A percentile compares a stretch with the other conserved stretches of the same genome.
Conservation (phyloP, 2,113 vertebrate species). For the Haplochromis burtoni region DNA sequence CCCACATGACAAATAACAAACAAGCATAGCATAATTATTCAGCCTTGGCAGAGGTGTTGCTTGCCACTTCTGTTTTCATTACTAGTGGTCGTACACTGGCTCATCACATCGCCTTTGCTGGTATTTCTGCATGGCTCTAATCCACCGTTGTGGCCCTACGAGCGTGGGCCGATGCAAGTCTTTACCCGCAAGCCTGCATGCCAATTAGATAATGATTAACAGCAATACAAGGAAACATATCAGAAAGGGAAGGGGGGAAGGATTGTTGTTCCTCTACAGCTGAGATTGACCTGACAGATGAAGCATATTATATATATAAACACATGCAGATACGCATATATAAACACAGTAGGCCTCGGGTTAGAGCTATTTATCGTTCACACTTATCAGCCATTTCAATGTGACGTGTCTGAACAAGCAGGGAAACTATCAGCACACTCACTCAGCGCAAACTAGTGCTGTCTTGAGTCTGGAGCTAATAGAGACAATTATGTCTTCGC, state of each 20-base stretch:
- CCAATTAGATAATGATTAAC: slow-evolving; percentile 46
- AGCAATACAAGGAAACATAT: neutral
- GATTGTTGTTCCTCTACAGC: neutral
- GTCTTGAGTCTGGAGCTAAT: neutral
- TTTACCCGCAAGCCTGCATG: neutral
- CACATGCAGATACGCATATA: neutral
- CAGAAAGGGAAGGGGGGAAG: neutral
- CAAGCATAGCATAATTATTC: neutral
- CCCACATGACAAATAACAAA: slow-evolving; percentile 6
- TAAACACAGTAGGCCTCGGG: neutral
- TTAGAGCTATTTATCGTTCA: neutral
- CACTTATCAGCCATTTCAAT: neutral
- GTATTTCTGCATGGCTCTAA: neutral
- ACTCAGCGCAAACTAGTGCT: neutral
- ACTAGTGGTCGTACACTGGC: neutral
- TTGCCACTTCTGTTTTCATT: slow-evolving; percentile 14
- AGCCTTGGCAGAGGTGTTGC: neutral
- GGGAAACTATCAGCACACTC: neutral
- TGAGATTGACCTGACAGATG: slow-evolving; percentile 7
- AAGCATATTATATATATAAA: neutral
- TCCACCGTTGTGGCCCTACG: neutral
- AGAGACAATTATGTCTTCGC: neutral
- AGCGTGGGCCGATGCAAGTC: slow-evolving; percentile 11
- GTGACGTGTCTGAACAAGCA: neutral
- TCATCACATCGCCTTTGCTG: neutral